Conservation (phyloP, 2,888 invertebrate species). For the Hypsopygia costalis region DNA sequence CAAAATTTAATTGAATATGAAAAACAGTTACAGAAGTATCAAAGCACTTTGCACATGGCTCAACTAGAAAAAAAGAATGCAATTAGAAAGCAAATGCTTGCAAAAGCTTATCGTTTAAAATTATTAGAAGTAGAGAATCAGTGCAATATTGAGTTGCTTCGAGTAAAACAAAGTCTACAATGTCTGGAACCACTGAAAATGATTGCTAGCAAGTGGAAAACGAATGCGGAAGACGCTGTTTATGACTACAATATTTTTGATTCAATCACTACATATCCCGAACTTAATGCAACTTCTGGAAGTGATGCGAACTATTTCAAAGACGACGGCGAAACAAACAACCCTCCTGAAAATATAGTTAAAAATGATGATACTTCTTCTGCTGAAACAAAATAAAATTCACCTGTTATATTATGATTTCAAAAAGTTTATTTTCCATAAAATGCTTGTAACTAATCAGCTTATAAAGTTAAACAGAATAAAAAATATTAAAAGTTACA, state of each 20-base stretch:
- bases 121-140: conserved; percentile 72
- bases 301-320: conserved; percentile 36
- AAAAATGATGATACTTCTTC: not conserved
- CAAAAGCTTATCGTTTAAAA: conserved; percentile 67
- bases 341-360: not conserved
- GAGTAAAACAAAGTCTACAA: conserved; percentile 69
- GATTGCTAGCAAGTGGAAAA: conserved; percentile 64
- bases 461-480: too few relatives aligned
- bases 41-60: conserved; percentile 65
- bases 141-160: conserved; percentile 66
- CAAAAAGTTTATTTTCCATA: too few relatives aligned
- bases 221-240: conserved; percentile 30
- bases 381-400: too few relatives aligned
- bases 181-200: conserved; percentile 65
- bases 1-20: conserved; percentile 67
- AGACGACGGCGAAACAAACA: conserved; percentile 29
- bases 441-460: too few relatives aligned
- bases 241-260: conserved; percentile 55
- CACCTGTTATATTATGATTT: too few relatives aligned
- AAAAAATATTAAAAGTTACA: not conserved
- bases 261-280: conserved; percentile 56
- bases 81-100: conserved; percentile 66
- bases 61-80: conserved; percentile 71
- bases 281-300: conserved; percentile 39
- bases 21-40: conserved; percentile 67